phyloP scores from a whole-genome alignment of 2,113 vertebrate species.

The Fregetta grallaria region DNA sequence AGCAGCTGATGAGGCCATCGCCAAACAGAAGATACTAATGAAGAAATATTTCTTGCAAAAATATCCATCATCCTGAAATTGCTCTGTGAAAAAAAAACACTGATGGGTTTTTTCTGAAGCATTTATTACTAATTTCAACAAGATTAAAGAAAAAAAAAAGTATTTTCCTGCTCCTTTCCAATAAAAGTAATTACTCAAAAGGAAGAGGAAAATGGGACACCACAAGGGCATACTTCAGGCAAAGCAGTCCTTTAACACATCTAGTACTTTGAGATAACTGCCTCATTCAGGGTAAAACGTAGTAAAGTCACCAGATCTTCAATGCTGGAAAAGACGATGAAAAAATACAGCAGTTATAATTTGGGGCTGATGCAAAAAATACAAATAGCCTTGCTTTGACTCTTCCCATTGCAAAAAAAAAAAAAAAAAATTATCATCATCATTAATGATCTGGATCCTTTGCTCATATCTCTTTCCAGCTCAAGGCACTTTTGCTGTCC shows the following conservation, averaged over 20 bases:
- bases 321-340: neutral
- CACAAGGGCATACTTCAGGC: neutral
- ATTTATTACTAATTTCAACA: neutral
- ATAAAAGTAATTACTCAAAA: neutral
- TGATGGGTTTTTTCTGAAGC: neutral
- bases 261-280: neutral
- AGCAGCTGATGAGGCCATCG: neutral
- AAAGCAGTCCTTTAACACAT: neutral
- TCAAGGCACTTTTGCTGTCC: neutral
- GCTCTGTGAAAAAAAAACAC: neutral
- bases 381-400: neutral
- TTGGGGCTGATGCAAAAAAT: neutral
- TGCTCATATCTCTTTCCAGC: neutral
- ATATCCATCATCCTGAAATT: neutral
- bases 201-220: neutral
- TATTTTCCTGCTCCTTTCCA: neutral
- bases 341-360: neutral
- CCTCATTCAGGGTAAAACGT: neutral
- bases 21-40: neutral
- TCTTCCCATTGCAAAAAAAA: neutral
- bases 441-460: neutral
- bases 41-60: conserved; percentile 8
- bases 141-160: neutral
- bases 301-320: neutral
- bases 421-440: neutral